A percentile compares a stretch with the other conserved stretches of the same genome.
phyloP scores from a whole-genome alignment of 2,113 vertebrate species.

The Cyrtonyx montezumae region DNA sequence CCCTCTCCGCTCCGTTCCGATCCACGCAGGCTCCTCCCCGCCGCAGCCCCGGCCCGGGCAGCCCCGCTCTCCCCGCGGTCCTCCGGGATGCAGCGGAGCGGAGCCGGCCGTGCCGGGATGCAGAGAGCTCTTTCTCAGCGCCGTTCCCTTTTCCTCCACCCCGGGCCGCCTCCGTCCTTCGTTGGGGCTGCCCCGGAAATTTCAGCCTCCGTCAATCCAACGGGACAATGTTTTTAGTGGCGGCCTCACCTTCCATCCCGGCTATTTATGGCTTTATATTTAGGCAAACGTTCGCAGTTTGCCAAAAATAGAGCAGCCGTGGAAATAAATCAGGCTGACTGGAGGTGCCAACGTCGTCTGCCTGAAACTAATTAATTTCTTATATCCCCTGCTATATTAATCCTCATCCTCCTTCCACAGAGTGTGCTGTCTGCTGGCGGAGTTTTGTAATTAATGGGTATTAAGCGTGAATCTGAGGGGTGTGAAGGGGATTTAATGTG shows the following conservation, averaged over 20 bases:
- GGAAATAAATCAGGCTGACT: constrained; percentile 52
- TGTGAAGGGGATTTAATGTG: neutral
- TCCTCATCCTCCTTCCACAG: neutral
- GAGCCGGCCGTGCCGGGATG: neutral
- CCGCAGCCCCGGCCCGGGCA: constrained; percentile 1
- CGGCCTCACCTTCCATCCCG: neutral
- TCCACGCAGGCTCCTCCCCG: constrained; percentile 61
- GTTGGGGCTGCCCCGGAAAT: neutral
- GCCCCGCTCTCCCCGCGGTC: neutral
- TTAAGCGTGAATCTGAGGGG: neutral
- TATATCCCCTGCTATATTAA: neutral
- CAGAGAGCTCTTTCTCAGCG: neutral
- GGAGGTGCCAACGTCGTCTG: constrained; percentile 52
- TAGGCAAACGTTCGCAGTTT: neutral
- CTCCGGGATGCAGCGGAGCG: neutral
- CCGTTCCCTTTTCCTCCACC: neutral
- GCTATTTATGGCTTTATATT: constrained; percentile 14
- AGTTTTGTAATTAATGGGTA: neutral
- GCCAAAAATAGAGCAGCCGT: constrained; percentile 41
- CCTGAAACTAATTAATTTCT: constrained; percentile 58
- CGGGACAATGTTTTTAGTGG: neutral
- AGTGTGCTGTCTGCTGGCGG: neutral
- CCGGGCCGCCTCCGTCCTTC: neutral
- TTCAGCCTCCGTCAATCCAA: neutral
- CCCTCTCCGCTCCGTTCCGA: too few species aligned